These are phyloP conservation scores for Hippopotamus amphibius DNA, from an alignment of 2,113 vertebrate genomes.

Conservation along the genomic window DNA sequence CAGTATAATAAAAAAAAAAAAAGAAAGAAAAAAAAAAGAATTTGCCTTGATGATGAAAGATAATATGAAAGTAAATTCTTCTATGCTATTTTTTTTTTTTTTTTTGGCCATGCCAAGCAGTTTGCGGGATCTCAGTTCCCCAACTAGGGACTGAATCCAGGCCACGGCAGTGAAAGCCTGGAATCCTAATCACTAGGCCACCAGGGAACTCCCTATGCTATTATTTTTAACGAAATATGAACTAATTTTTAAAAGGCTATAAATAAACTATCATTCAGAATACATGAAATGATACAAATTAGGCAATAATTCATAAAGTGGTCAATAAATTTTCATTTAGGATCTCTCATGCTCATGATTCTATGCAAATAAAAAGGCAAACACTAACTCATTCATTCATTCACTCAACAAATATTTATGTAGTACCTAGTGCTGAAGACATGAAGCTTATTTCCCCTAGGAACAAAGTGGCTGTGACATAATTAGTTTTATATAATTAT, in stretches of 20 bases:
- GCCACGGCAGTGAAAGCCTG: background rate
- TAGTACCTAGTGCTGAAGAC: background rate
- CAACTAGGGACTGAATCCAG: background rate
- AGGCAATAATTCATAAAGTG: conserved; percentile 46
- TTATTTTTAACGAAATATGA: conserved; percentile 26
- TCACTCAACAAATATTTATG: conserved; percentile 15
- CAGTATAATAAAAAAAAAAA: background rate
- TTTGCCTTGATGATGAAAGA: conserved; percentile 9
- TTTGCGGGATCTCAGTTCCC: background rate
- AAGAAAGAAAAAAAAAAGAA: background rate
- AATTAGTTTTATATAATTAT: conserved; percentile 32
- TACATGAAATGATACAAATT: conserved; percentile 44
- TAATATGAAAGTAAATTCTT: conserved; percentile 56
- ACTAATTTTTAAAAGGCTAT: conserved; percentile 9
- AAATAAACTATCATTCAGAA: conserved; percentile 52
- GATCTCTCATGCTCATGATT: background rate
- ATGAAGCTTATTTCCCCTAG: conserved; percentile 6
- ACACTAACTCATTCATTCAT: background rate
- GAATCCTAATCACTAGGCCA: background rate
- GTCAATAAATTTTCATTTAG: conserved; percentile 40
- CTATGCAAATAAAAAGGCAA: conserved; percentile 37
- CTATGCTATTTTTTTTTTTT: background rate
- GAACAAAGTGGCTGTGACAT: background rate
- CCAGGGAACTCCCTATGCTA: background rate
- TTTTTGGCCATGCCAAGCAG: background rate